A percentile compares a stretch with the other conserved stretches of the same genome.
Evolutionary conservation across 2,113 vertebrate species (phyloP).

Genomic region (Ailurus styani): DNA sequence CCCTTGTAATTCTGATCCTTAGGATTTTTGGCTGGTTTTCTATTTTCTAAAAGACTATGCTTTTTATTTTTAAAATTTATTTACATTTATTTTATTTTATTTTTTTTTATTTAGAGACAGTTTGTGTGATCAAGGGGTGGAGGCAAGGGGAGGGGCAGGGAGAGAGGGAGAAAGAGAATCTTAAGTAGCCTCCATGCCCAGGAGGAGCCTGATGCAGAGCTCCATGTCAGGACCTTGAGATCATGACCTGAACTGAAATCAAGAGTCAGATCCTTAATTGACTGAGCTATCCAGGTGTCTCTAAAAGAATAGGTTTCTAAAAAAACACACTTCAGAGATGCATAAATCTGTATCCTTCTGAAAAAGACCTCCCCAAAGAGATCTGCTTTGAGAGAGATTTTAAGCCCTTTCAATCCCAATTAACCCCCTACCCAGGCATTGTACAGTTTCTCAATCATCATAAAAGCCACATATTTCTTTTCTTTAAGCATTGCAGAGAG

Average conservation of each 20-base stretch:
- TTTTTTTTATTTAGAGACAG: neutral
- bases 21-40: neutral
- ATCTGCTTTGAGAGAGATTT: neutral
- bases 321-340: neutral
- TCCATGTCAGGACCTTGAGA: neutral
- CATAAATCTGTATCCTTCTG: neutral
- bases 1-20: neutral
- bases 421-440: neutral
- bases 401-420: slow-evolving; percentile 38
- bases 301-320: neutral
- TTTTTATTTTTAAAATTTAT: neutral
- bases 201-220: neutral
- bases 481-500: slow-evolving; percentile 22
- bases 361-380: slow-evolving; percentile 7
- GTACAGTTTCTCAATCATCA: slow-evolving; percentile 31
- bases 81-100: neutral
- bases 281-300: neutral
- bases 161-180: neutral
- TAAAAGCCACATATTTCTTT: slow-evolving; percentile 24
- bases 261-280: neutral
- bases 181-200: neutral
- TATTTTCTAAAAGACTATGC: neutral
- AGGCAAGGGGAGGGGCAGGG: neutral
- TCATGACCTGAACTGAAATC: neutral
- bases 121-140: neutral